Evolutionary conservation across 64 coral and sea anemone species (phyloP), one percentile per base, ranked within the genome.

Genomic region (Acropora yongei): DNA sequence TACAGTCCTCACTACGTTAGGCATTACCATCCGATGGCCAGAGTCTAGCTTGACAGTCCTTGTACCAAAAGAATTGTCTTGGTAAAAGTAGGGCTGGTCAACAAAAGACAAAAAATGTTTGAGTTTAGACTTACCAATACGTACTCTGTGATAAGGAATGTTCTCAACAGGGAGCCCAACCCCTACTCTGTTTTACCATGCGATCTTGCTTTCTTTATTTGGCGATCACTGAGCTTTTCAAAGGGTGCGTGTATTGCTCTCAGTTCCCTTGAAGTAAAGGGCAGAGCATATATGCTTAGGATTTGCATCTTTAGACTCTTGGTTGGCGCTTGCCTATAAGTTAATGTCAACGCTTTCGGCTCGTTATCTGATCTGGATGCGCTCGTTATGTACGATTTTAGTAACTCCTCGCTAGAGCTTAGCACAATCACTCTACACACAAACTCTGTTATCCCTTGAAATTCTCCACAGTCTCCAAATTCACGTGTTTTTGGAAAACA

Each of bases 1-100:
- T 12, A 91, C 89, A 16, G 89, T 82, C 55, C 88, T 49, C 49
- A 91, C 79, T 8, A 91, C 89, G 30, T 91, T 78, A 12, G 88
- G 89, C 68, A 91, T 91, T 1, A 57, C 50, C 39, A 91, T 5
- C 48, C 17, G 55, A 43, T 91, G 65, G 43, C 89, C 89, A 40
- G 45, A 82, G 9, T 82, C 89, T 72, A 91, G 39, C 18, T 91
- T 57, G 10, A 91, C 20, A 49, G 12, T 75, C 18, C 89, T n/a
- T 1, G 89, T 91, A 3, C 89, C 78, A 20, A 42, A 91, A 5
- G 88, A 79, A 47, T 72, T 78, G 17, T 92, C 91, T 72, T 87
- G 84, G 12, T 74, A 87, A 87, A 66, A 87, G 43, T 87, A 87
- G 0, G 84, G 84, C 1, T 74, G 84, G 13, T 87, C 45, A 3